A percentile compares a stretch with the other conserved stretches of the same genome.
These are phyloP conservation scores for Sepioteuthis lessoniana DNA, from an alignment of 2,888 invertebrate species.

Conservation along the genomic window DNA sequence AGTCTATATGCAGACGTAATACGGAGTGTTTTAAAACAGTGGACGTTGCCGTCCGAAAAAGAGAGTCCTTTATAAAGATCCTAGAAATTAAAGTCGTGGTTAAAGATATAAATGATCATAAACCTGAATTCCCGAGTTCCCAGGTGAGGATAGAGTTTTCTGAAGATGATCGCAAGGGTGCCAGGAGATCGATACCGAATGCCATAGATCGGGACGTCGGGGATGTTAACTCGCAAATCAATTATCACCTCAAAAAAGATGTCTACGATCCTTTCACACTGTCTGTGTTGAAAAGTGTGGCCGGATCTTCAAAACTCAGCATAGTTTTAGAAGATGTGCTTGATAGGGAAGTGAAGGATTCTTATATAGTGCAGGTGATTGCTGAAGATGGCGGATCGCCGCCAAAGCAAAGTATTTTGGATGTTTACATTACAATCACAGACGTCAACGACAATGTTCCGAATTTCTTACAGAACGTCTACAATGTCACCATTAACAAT, in stretches of 20 bases:
- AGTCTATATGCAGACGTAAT: not conserved
- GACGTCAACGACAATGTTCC: not conserved
- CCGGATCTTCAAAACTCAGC: not conserved
- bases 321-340: not conserved
- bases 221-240: not conserved
- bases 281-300: not conserved
- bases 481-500: not conserved
- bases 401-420: not conserved
- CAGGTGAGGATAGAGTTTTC: slow-evolving; percentile 23
- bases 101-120: not conserved
- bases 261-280: not conserved
- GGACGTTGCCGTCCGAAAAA: not conserved
- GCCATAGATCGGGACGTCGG: slow-evolving; percentile 1
- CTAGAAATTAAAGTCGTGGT: not conserved
- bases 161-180: not conserved
- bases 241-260: not conserved
- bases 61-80: not conserved
- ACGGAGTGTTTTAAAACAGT: not conserved
- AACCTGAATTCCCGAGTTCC: not conserved
- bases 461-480: not conserved
- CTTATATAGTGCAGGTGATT: not conserved
- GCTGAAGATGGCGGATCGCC: not conserved
- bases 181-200: not conserved
- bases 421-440: not conserved
- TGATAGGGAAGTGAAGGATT: not conserved